Conservation (phyloP, 1,140 invertebrate species). For the Bombyx mandarina region DNA sequence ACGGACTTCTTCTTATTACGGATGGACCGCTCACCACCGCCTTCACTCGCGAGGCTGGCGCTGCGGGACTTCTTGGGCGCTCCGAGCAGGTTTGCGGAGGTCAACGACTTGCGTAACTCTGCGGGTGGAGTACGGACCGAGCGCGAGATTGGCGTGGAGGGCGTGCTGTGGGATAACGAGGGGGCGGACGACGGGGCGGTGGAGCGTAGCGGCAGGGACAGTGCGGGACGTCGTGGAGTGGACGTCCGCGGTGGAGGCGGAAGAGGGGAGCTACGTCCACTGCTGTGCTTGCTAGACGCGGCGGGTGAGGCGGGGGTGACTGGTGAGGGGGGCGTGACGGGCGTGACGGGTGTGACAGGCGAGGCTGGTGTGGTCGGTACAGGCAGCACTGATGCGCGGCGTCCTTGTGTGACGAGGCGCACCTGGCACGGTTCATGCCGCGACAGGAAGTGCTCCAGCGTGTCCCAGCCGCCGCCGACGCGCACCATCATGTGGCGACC, state of each 20-base stretch:
- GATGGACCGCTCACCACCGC: slow-evolving; percentile 37
- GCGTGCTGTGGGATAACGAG: slow-evolving; percentile 43
- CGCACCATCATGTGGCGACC: slow-evolving; percentile 94
- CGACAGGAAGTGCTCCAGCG: slow-evolving; percentile 90
- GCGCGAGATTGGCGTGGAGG: slow-evolving; percentile 39
- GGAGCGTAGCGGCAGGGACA: slow-evolving; percentile 42
- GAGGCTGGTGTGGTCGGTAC: slow-evolving; percentile 47
- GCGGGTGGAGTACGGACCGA: slow-evolving; percentile 41
- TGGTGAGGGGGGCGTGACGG: slow-evolving; percentile 29
- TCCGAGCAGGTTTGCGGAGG: slow-evolving; percentile 25
- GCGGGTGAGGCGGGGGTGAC: slow-evolving; percentile 12
- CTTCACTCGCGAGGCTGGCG: slow-evolving; percentile 44
- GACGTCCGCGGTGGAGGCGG: slow-evolving; percentile 28
- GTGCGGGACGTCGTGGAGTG: slow-evolving; percentile 37
- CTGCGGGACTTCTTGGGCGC: slow-evolving; percentile 51
- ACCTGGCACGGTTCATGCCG: slow-evolving; percentile 92
- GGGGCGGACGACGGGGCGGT: slow-evolving; percentile 43
- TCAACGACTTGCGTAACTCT: slow-evolving; percentile 54
- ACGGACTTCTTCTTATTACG: slow-evolving; percentile 25
- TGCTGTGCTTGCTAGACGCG: slow-evolving; percentile 21
- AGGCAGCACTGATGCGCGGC: slow-evolving; percentile 46
- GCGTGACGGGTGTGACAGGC: slow-evolving; percentile 29
- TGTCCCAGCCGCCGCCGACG: slow-evolving; percentile 94
- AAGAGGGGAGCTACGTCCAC: slow-evolving; percentile 31
- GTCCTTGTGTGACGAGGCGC: slow-evolving; percentile 74